Conservation (phyloP, 2,888 invertebrate genomes). For the Ochlodes sylvanus region DNA sequence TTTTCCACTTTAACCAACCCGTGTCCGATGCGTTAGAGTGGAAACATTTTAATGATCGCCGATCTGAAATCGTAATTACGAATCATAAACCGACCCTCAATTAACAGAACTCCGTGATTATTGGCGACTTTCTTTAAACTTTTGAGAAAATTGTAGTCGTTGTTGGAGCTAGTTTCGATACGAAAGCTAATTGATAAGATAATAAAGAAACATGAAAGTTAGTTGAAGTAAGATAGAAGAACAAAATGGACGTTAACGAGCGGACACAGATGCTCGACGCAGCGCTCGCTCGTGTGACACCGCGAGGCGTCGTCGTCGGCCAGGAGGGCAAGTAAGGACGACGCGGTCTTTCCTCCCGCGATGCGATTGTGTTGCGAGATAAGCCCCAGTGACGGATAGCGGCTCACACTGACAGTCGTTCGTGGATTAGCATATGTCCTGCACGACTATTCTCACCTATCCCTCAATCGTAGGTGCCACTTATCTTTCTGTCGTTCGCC, state of each 20-base stretch:
- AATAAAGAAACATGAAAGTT: background rate
- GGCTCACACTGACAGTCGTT: constrained; percentile 41
- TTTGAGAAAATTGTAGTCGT: background rate
- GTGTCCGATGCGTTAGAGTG: constrained; percentile 41
- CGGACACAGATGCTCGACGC: constrained; percentile 14
- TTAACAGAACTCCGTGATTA: background rate
- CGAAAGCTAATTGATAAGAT: background rate
- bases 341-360: constrained; percentile 68
- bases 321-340: constrained; percentile 75
- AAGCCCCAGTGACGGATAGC: constrained; percentile 52
- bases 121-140: background rate
- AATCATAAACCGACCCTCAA: constrained; percentile 53
- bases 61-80: constrained; percentile 60
- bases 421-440: constrained; percentile 34
- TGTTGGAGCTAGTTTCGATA: background rate
- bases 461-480: constrained; percentile 3
- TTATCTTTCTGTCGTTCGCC: constrained; percentile 15
- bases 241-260: constrained; percentile 9
- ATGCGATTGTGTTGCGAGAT: constrained; percentile 54
- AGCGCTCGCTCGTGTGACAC: constrained; percentile 47
- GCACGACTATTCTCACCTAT: constrained; percentile 23
- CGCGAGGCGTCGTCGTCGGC: constrained; percentile 50
- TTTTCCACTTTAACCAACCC: constrained; percentile 23
- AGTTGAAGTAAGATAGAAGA: background rate
- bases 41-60: constrained; percentile 61